phyloP scores from a whole-genome alignment of 2,888 invertebrate genomes.

The Anodontia alba region DNA sequence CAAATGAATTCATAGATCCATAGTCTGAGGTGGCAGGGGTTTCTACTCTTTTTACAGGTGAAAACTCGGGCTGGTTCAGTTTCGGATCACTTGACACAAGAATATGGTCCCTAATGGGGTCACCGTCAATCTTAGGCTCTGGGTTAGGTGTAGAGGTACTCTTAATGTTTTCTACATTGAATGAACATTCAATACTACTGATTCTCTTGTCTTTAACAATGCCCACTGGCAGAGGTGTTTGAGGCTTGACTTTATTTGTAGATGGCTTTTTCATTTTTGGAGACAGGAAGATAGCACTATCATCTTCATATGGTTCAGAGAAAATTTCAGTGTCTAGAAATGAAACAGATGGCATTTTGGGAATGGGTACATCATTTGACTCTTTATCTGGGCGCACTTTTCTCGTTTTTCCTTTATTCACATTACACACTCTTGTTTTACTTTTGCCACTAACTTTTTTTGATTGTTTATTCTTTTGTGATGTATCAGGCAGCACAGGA shows the following conservation, averaged over 20 bases:
- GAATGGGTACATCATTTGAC: slow-evolving; percentile 7
- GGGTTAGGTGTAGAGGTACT: slow-evolving; percentile 49
- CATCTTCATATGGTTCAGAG: slow-evolving; percentile 10
- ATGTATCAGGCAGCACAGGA: not conserved
- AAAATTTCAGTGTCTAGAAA: slow-evolving; percentile 24
- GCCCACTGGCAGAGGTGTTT: slow-evolving; percentile 33
- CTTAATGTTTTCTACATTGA: slow-evolving; percentile 19
- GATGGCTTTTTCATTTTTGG: slow-evolving; percentile 22
- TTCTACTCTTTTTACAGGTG: slow-evolving; percentile 40
- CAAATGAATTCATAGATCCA: slow-evolving; percentile 46
- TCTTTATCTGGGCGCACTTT: not conserved
- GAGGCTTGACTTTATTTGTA: slow-evolving; percentile 12
- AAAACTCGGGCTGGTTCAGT: slow-evolving; percentile 28
- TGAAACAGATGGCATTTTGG: slow-evolving; percentile 27
- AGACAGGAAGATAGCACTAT: slow-evolving; percentile 50
- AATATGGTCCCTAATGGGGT: not conserved
- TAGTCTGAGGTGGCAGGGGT: slow-evolving; percentile 52
- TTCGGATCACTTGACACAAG: slow-evolving; percentile 2
- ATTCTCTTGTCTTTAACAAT: slow-evolving; percentile 20
- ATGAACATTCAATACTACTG: not conserved
- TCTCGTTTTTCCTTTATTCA: not conserved
- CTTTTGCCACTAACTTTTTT: not conserved
- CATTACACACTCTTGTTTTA: not conserved
- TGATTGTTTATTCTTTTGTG: not conserved
- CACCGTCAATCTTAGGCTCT: slow-evolving; percentile 3